phyloP scores from a whole-genome alignment of 2,797 vertebrate species.

The Tympanoctomys barrerae region DNA sequence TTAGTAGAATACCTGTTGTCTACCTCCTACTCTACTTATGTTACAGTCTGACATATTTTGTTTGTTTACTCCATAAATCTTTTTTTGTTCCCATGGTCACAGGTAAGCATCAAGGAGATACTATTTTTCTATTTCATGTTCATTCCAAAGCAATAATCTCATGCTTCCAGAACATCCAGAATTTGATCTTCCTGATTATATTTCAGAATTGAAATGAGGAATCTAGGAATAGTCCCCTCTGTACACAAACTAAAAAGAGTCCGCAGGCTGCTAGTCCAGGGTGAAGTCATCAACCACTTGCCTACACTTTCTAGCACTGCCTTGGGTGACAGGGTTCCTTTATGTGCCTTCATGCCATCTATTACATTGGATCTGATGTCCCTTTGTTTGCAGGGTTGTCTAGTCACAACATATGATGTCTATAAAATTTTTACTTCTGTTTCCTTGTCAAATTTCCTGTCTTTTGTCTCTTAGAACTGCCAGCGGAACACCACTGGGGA shows the following conservation, averaged over 20 bases:
- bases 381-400: conserved; percentile 30
- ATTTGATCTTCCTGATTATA: not conserved
- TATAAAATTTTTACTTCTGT: conserved; percentile 46
- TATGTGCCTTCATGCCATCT: not conserved
- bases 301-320: not conserved
- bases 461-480: conserved; percentile 91
- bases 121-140: conserved; percentile 25
- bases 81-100: not conserved
- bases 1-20: not conserved
- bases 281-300: not conserved
- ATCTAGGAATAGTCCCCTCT: not conserved
- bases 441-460: conserved; percentile 16
- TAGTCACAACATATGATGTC: not conserved
- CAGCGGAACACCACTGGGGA: conserved; percentile 94
- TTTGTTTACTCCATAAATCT: not conserved
- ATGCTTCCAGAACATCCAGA: conserved; percentile 6
- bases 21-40: not conserved
- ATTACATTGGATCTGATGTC: not conserved
- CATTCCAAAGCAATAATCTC: conserved; percentile 4
- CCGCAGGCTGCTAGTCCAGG: not conserved
- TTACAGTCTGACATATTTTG: not conserved
- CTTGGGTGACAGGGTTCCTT: not conserved
- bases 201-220: conserved; percentile 44
- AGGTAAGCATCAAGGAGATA: not conserved
- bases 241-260: not conserved